Percentiles rank a stretch among this genome's conserved stretches.
phyloP scores from a whole-genome alignment of 2,888 invertebrate species.

The Luffia ferchaultella region DNA sequence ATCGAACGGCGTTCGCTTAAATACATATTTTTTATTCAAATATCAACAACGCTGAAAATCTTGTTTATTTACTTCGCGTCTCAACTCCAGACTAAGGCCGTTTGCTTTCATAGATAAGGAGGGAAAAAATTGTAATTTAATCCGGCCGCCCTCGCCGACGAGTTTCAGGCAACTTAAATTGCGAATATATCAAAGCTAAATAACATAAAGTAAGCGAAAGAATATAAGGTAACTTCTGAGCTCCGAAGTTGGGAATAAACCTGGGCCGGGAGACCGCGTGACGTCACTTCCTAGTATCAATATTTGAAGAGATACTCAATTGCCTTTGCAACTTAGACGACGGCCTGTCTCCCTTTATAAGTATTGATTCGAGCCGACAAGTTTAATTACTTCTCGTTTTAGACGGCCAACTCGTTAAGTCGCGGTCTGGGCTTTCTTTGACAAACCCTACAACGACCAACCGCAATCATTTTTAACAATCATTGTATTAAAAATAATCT shows the following conservation, averaged over 20 bases:
- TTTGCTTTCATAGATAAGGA: conserved; percentile 30
- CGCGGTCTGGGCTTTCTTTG: too few species aligned
- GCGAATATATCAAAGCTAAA: conserved; percentile 61
- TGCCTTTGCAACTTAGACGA: conserved; percentile 44
- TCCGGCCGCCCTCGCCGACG: conserved; percentile 40
- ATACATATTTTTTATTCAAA: neutral
- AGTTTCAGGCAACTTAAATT: conserved; percentile 61
- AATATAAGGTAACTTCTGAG: conserved; percentile 45
- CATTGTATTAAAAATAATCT: too few species aligned
- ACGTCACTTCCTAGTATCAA: conserved; percentile 26
- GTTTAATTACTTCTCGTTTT: conserved; percentile 56
- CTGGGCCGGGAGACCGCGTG: conserved; percentile 8
- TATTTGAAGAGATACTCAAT: conserved; percentile 51
- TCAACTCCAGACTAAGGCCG: conserved; percentile 22
- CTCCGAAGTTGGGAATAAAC: conserved; percentile 27
- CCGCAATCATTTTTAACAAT: too few species aligned
- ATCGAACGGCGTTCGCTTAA: neutral
- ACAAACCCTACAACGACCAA: too few species aligned
- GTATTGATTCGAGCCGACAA: conserved; percentile 51
- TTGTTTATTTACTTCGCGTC: neutral
- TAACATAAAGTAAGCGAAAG: conserved; percentile 53
- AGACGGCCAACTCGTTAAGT: conserved; percentile 24
- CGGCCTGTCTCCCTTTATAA: conserved; percentile 56
- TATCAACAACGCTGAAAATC: neutral
- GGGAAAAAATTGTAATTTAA: conserved; percentile 48